Evolutionary conservation across 2,113 vertebrate genomes (phyloP).

Genomic region (Marmota flaviventris): DNA sequence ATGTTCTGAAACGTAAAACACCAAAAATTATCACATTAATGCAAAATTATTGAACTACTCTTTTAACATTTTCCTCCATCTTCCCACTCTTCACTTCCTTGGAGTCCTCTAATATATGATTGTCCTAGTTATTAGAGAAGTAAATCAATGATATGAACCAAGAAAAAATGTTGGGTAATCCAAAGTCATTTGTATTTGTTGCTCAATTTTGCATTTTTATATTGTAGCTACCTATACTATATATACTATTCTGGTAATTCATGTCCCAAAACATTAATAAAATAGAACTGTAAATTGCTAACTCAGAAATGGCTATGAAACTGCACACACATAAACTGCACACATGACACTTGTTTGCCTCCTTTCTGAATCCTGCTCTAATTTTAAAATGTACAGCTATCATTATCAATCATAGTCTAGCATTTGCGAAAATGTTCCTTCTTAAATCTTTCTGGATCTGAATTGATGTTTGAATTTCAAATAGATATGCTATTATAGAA

Average conservation of each 20-base stretch:
- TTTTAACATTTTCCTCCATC: neutral
- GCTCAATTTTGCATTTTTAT: neutral
- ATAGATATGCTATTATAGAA: neutral
- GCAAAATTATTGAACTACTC: slow-evolving; percentile 46
- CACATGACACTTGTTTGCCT: neutral
- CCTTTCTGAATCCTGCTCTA: neutral
- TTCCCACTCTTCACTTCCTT: slow-evolving; percentile 1
- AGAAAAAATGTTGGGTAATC: slow-evolving; percentile 1
- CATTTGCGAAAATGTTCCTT: neutral
- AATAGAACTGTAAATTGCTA: slow-evolving; percentile 20
- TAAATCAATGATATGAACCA: slow-evolving; percentile 32
- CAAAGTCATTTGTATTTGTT: slow-evolving; percentile 17
- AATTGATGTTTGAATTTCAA: slow-evolving; percentile 24
- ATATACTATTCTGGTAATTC: neutral
- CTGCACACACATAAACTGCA: too few relatives aligned
- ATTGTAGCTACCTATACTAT: neutral
- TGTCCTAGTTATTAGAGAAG: slow-evolving; percentile 15
- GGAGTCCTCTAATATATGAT: neutral
- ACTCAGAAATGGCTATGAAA: slow-evolving; percentile 19
- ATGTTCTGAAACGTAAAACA: slow-evolving; percentile 89
- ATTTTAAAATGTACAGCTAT: neutral
- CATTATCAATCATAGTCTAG: neutral
- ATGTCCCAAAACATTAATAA: slow-evolving; percentile 29
- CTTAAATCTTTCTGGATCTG: slow-evolving; percentile 40
- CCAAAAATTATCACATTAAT: neutral